phyloP scores from a whole-genome alignment of 2,888 invertebrate genomes.

The Cosmia trapezina region DNA sequence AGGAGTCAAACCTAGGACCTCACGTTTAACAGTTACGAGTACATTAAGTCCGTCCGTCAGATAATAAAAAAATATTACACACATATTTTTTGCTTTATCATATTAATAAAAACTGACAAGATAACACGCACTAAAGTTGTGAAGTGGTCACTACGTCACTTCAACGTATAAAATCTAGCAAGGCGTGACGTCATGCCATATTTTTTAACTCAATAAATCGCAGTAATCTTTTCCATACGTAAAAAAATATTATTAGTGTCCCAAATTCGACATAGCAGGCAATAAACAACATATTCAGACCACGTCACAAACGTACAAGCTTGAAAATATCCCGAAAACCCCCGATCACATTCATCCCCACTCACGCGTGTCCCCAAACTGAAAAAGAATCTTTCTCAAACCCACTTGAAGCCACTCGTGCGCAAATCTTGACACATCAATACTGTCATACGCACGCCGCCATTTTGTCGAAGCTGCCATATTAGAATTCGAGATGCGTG shows the following conservation, averaged over 20 bases:
- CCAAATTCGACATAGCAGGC: neutral
- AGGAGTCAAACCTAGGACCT: neutral
- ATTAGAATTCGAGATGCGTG: constrained; percentile 63
- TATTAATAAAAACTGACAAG: too few relatives aligned
- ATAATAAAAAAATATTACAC: too few relatives aligned
- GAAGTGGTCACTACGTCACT: too few relatives aligned
- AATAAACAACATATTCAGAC: constrained; percentile 28
- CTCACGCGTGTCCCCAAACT: constrained; percentile 27
- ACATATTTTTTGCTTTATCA: too few relatives aligned
- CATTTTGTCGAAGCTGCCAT: constrained; percentile 26
- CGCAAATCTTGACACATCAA: constrained; percentile 53
- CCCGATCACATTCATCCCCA: constrained; percentile 6
- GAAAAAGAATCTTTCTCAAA: constrained; percentile 24
- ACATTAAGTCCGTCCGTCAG: too few relatives aligned
- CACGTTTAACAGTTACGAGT: neutral
- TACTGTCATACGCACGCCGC: constrained; percentile 44
- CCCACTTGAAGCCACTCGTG: constrained; percentile 49
- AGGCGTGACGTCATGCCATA: too few relatives aligned
- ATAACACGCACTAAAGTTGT: too few relatives aligned
- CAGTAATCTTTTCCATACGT: too few relatives aligned
- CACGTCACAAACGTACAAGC: constrained; percentile 26
- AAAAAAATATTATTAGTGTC: too few relatives aligned
- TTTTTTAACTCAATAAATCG: too few relatives aligned
- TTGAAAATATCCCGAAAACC: constrained; percentile 15
- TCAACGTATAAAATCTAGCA: too few relatives aligned